Evolutionary conservation across 2,888 invertebrate genomes (phyloP).

Genomic region (Zele albiditarsus): DNA sequence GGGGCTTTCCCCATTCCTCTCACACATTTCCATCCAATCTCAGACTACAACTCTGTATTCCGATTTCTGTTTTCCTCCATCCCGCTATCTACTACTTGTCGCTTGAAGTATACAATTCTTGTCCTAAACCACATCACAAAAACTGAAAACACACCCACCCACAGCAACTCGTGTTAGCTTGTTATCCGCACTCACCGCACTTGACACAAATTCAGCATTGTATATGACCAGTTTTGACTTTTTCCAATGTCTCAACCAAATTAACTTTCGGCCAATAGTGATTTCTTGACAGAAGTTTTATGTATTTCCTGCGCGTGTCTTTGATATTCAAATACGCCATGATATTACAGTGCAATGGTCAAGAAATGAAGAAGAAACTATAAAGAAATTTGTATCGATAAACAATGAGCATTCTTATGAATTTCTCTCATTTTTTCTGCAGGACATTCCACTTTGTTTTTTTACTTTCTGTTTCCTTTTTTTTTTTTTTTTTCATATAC

Average conservation of each 20-base stretch:
- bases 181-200: constrained; percentile 69
- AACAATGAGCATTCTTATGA: neutral
- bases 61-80: neutral
- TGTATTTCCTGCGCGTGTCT: too few species aligned
- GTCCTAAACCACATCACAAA: constrained; percentile 47
- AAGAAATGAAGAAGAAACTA: constrained; percentile 39
- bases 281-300: too few species aligned
- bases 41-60: neutral
- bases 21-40: neutral
- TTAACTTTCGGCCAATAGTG: too few species aligned
- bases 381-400: constrained; percentile 22
- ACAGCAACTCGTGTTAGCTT: constrained; percentile 71
- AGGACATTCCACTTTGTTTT: neutral
- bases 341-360: constrained; percentile 26
- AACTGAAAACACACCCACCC: constrained; percentile 47
- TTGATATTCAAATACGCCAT: too few species aligned
- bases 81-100: constrained; percentile 5
- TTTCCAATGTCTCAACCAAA: too few species aligned
- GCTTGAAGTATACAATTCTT: constrained; percentile 46
- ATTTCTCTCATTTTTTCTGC: neutral
- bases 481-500: neutral
- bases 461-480: neutral
- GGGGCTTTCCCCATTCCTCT: neutral
- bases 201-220: constrained; percentile 69
- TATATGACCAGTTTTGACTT: constrained; percentile 3